Base-by-base conservation (phyloP, 1,140 invertebrate genomes). In the Drosophila novamexicana region DNA sequence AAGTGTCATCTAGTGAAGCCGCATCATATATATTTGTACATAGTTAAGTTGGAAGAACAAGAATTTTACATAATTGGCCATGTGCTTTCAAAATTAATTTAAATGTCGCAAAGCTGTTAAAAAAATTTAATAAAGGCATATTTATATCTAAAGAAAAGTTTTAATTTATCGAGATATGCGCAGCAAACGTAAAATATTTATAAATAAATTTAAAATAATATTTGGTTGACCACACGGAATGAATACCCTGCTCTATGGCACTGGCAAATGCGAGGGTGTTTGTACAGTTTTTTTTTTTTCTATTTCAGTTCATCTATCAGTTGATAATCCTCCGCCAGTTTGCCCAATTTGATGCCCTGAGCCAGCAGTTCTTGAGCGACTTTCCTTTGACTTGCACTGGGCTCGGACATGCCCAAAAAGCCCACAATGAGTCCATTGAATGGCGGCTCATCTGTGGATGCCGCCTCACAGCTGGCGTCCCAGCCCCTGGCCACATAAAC, bases 401-500 rank as follows among this genome's bases (percentile, higher is more conserved):
- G 47, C 29, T 58, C 14, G 5, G 67, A 40, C 18, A 42, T 47
- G 7, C 79, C 74, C 8, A 88, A 39, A 67, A 88, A 83, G 18
- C 65, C 83, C 50, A 88, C 67, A 2, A 77, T 53, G 2, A 88
- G 53, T 6, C 64, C 65, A 18, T 81, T 50, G 7, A 39, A 6
- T 16, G 42, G 40, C 0, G 39, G 12, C 1, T 34, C 10, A n/a
- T 49, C 57, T 12, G n/a, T 6, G 12, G 16, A 9, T 7, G 34
- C 12, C 12, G 44, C 8, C 8, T 81, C 59, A 94, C 7, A 94
- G 79, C 56, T 91, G 83, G 73, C 93, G 9, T 83, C 93, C 95
- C 95, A 96, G 0, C 95, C 95, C n/a, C 94, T 91, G 1, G 94
- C 96, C 86, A 94, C 94, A 91, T 96, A 96, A 0, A 94, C 94